Evolutionary conservation across 2,888 invertebrate species (phyloP), one percentile per base, ranked within the genome.

Genomic region (Lepas anatifera): DNA sequence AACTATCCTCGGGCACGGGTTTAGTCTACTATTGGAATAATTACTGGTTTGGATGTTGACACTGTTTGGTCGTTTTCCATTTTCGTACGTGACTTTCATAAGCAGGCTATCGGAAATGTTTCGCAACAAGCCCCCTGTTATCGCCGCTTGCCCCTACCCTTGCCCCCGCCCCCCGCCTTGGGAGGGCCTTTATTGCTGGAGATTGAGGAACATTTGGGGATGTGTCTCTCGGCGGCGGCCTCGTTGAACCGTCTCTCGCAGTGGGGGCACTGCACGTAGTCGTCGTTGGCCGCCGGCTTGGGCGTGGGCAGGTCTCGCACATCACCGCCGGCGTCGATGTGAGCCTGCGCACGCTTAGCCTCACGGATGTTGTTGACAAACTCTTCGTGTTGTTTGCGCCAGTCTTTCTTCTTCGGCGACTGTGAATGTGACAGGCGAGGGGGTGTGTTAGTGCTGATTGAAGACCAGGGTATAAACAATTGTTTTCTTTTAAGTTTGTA

Each of bases 251-350:
- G 87, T 0, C 95, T 84, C 39, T 83, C 83, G 80, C 95, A 96
- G 81, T 93, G 89, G 0, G 94, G 95, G 77, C 95, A 96, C 77
- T 88, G 87, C 32, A 92, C 85, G 81, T 95, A 95, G 82, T 95
- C 93, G 0, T 92, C 90, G 78, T 91, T 94, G 78, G 90, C 89
- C 0, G 90, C 87, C 0, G 92, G 91, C 2, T 94, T 92, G 0
- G 95, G 95, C 0, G 95, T 94, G 3, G 81, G 79, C 66, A 95
- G 83, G 79, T 94, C 93, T 71, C 89, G 87, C 46, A 94, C 80
- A 77, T 92, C 91, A 74, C 93, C 94, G 68, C 95, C 95, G 10
- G 58, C 58, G 32, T 7, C 58, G 10, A 58, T 10, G 32, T 58
- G 58, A 29, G 58, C 32, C 32, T 58, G 58, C 58, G 58, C 58